Base-by-base conservation (phyloP, 2,797 vertebrate genomes). In the Sandelia bainsii region DNA sequence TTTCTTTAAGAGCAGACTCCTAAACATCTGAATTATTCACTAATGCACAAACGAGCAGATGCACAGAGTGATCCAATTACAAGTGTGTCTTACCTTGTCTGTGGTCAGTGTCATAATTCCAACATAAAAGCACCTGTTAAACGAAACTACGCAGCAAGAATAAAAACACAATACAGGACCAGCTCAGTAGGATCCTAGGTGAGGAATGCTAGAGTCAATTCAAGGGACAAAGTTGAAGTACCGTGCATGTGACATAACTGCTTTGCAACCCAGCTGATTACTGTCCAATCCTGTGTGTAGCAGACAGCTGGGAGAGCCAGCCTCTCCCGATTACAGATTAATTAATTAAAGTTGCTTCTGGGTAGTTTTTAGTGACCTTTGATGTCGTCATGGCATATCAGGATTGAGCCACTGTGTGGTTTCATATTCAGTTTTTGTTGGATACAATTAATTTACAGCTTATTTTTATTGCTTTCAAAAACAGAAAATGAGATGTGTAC, bases 161-260 rank as follows among this genome's bases (percentile, higher is more conserved):
- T 39, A 42, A 50, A 75, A 79, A 82, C 17, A 59, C 69, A 75
- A 63, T 27, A 62, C 63, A 58, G 27, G 14, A 34, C 25, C 48
- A n/a, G 67, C 58, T 81, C 39, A 74, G 56, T 62, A n/a, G 1
- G 2, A 56, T 80, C 58, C 53, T 74, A 14, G 44, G 62, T 42
- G 53, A 79, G 59, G 53, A 70, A 61, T 46, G 17, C n/a, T 8
- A 59, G 23, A 66, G 60, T 58, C 59, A 79, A 68, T 67, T 85
- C 64, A 84, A 61, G 74, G 89, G 86, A 82, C 91, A 92, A 92
- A 92, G 91, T 89, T 92, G 81, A 93, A 80, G 86, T 82, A 67
- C 54, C 80, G 79, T 19, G 63, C 52, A 69, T 16, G 17, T 45
- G 16, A 45, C 42, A n/a, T n/a, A 46, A 46, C 14, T 58, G 70